Base-by-base conservation (phyloP, 2,888 invertebrate genomes). In the Spilarctia lutea region DNA sequence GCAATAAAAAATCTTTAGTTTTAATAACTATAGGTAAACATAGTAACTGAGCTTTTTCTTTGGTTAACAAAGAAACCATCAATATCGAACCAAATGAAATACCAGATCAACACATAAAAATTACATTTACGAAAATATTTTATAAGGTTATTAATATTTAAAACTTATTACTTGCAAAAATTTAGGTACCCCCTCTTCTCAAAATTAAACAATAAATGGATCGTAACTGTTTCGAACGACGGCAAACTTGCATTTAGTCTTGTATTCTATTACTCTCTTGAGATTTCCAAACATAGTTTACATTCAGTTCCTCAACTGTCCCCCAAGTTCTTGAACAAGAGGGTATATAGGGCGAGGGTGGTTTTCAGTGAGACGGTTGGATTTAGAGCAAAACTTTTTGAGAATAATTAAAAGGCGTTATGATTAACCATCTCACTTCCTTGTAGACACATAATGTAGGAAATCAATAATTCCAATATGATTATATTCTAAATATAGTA, bases 281-380 rank as follows among this genome's bases (percentile, higher is more conserved):
- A 52, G 52, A 52, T 52, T 52, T 52, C 24, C 52, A 8, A 52
- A 52, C 52, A 56, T 56, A 56, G 52, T 56, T 56, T n/a, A 56
- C 52, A 56, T 56, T 56, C 52, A 56, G 52, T 56, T 56, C n/a
- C 52, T 56, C n/a, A 56, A 56, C 52, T 56, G 52, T 56, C 52
- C 52, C 52, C 52, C n/a, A 24, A n/a, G 52, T 56, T 56, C 52
- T 56, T 56, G 52, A 56, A 56, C 52, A 56, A 56, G 52, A 11
- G 52, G 24, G 24, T 56, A n/a, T 56, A 52, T 1, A 56, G 52
- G n/a, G 24, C 10, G 52, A 56, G 52, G 52, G 52, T 0, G 7
- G 52, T n/a, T 1, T n/a, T 24, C n/a, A 56, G 24, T 56, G 52
- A 56, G 52, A 56, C 52, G 24, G n/a, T 20, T 56, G 52, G 52